Percentiles rank a stretch among this genome's conserved stretches.
These are phyloP conservation scores for Hormiphora californensis DNA, from an alignment of 37 sponge, comb jelly and placozoan species.

Conservation along the genomic window DNA sequence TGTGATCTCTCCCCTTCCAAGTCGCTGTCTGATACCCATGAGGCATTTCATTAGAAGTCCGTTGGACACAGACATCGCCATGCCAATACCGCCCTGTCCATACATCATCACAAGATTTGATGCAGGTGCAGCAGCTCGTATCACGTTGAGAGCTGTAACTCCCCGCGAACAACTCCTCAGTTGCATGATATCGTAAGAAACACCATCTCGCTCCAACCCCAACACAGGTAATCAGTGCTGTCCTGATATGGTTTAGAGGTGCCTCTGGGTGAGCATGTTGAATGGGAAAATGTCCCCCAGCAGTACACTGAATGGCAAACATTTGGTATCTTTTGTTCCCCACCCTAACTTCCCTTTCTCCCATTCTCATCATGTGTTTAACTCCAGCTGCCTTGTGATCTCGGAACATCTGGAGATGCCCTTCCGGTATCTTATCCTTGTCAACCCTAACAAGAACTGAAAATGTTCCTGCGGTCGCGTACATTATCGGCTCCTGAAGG, in stretches of 20 bases:
- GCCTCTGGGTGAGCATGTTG: neutral
- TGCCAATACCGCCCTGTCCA: slow-evolving; percentile 28
- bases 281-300: slow-evolving; percentile 1
- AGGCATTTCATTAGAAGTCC: neutral
- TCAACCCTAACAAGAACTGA: neutral
- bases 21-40: neutral
- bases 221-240: neutral
- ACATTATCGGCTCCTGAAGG: slow-evolving; percentile 24
- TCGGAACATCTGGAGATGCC: neutral
- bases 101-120: slow-evolving; percentile 33
- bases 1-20: neutral
- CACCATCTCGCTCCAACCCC: neutral
- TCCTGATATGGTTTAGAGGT: slow-evolving; percentile 11
- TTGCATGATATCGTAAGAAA: neutral
- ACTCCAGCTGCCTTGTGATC: neutral
- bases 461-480: neutral
- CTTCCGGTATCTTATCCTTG: neutral
- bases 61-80: slow-evolving; percentile 23
- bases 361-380: neutral
- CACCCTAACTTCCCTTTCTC: slow-evolving; percentile 18
- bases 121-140: slow-evolving; percentile 6
- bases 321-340: neutral
- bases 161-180: slow-evolving; percentile 17
- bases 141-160: slow-evolving; percentile 39
- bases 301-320: slow-evolving; percentile 34